Evolutionary conservation across 2,888 invertebrate genomes (phyloP), one percentile per base, ranked within the genome.

Genomic region (Cryptocephalus moraei): DNA sequence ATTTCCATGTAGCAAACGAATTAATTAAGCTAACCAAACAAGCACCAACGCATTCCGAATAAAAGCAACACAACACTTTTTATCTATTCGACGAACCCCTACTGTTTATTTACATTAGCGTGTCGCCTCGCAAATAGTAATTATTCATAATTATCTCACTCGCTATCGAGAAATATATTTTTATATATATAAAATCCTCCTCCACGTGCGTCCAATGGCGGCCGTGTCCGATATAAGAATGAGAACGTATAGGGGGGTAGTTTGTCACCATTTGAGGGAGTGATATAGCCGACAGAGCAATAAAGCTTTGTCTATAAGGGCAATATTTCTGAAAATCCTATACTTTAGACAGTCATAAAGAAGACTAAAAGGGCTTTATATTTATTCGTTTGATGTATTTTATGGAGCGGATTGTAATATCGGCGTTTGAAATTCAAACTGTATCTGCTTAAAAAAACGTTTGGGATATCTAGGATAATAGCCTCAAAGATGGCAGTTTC

Each of bases 301-400:
- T 69, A 68, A 68, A 67, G 66, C 67, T 66, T 67, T 68, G 69
- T 69, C 69, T 68, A 65, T 65, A 65, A 62, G 62, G 63, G 66
- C 57, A 64, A 67, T 67, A 67, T 66, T 63, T 68, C 66, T 64
- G 56, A 60, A 66, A 68, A 69, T 67, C 67, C 67, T 64, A 66
- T 69, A 67, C 67, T 69, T 69, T 67, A 66, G 66, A 64, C 65
- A 66, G 60, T 62, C 66, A 63, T 69, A 69, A 69, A 68, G 64
- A 60, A 65, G 61, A 61, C 65, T 61, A 64, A 67, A 64, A 60
- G 64, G 60, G 65, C 63, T 65, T 62, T 63, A 61, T 62, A 62
- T 61, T 63, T 64, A 64, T 64, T 62, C 64, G 59, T 59, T 57
- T 59, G 64, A 64, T 62, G 59, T 63, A 60, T 59, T 65, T 66